Evolutionary conservation across 1,140 invertebrate species (phyloP), one percentile per base, ranked within the genome.

Genomic region (Pseudomyrmex gracilis): DNA sequence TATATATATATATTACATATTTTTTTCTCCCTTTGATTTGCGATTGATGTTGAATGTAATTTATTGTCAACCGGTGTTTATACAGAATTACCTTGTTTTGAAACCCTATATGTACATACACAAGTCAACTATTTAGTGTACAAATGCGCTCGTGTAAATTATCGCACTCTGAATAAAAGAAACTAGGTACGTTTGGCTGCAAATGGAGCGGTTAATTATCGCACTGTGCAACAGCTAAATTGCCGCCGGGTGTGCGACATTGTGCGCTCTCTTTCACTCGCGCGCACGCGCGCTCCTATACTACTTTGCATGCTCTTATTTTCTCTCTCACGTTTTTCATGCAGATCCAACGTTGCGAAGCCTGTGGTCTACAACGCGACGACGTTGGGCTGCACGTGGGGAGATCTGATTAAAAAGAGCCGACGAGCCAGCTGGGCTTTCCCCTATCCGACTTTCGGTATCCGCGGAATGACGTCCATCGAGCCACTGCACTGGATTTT

Each of bases 401-500:
- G 60, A 7, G 89, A 90, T 7, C 83, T 93, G 24, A 83, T 92
- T 49, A 70, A 84, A n/a, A 90, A 92, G 22, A 87, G 90, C 43
- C 15, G 61, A 22, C 82, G 85, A 13, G 90, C 85, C 51, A 86
- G 71, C 57, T 60, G 20, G 45, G 89, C 90, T 24, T 93, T 91
- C 74, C 57, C 85, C 63, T 93, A 93, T 78, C 92, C 92, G 45
- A 90, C 86, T 20, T 93, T 93, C 22, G 90, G 91, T 13, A 58
- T 92, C 17, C 86, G 85, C 17, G 92, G 92, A 22, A 93, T 93
- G 66, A 92, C 90, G 1, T 88, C 89, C n/a, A 73, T 85, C 20
- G 58, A 8, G 1, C 20, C 73, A 47, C n/a, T 92, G 15, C 78
- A 92, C 70, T 91, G 90, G 88, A 71, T 89, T 55, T 61, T 92